Conservation (phyloP, 2,797 vertebrate species). For the Melanotaenia boesemani region DNA sequence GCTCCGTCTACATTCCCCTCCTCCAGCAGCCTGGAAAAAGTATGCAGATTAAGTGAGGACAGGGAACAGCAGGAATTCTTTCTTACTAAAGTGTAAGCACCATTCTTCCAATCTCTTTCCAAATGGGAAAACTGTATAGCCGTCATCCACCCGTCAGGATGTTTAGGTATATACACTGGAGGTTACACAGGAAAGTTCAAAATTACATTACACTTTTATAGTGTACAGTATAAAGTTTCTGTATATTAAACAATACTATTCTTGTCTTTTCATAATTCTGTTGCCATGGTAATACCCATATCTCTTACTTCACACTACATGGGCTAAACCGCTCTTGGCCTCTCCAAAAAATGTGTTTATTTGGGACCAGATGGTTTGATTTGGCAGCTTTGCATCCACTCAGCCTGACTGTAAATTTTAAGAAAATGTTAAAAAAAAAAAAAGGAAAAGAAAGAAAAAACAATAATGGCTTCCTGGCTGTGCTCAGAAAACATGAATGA, state of each 20-base stretch:
- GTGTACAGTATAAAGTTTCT: not conserved
- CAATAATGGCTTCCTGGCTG: not conserved
- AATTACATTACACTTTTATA: not conserved
- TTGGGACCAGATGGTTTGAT: slow-evolving; percentile 19
- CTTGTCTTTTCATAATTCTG: not conserved
- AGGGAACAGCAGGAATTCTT: not conserved
- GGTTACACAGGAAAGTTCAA: not conserved
- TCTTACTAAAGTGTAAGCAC: not conserved
- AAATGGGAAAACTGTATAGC: not conserved
- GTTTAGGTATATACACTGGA: not conserved
- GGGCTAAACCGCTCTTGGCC: slow-evolving; percentile 1
- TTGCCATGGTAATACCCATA: slow-evolving; percentile 45
- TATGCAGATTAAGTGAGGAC: not conserved
- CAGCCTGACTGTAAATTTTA: not conserved
- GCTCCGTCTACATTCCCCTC: slow-evolving; percentile 92
- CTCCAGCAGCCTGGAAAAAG: slow-evolving; percentile 87
- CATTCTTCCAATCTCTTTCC: not conserved
- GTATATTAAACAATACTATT: not conserved
- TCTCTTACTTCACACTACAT: slow-evolving; percentile 29
- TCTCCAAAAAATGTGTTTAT: not conserved
- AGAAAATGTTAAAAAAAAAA: not conserved
- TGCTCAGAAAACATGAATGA: not conserved
- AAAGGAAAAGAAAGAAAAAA: not conserved
- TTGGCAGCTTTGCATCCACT: slow-evolving; percentile 7
- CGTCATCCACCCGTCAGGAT: too few relatives aligned